Conservation (phyloP, 2,888 invertebrate genomes). For the Ectemnius lituratus region DNA sequence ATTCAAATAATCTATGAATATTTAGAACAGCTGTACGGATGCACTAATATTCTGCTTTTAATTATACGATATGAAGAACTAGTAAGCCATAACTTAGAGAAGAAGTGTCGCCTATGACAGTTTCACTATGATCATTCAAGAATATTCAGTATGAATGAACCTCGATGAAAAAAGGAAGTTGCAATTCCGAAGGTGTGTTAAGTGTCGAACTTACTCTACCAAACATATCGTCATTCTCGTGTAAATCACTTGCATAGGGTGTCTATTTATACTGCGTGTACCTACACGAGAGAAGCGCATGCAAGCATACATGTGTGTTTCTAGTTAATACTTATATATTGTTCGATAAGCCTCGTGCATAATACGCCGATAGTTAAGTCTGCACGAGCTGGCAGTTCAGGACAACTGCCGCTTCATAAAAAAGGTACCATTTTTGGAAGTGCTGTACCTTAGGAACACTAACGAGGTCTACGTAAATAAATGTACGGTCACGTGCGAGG, state of each 20-base stretch:
- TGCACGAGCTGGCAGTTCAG: not conserved
- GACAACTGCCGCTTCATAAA: conserved; percentile 29
- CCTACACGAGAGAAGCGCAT: not conserved
- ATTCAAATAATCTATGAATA: too few relatives aligned
- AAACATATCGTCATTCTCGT: conserved; percentile 47
- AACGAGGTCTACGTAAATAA: conserved; percentile 10
- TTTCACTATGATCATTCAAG: too few relatives aligned
- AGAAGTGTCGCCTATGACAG: too few relatives aligned
- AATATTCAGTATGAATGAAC: too few relatives aligned
- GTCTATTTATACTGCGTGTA: conserved; percentile 18
- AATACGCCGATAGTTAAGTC: too few relatives aligned
- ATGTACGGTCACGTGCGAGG: conserved; percentile 11
- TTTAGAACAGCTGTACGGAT: too few relatives aligned
- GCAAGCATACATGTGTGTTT: conserved; percentile 18
- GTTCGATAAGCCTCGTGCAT: not conserved
- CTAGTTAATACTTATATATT: conserved; percentile 14
- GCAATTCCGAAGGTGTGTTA: conserved; percentile 7
- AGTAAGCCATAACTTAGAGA: too few relatives aligned
- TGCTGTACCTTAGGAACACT: conserved; percentile 51
- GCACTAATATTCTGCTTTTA: too few relatives aligned
- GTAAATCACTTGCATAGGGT: conserved; percentile 14
- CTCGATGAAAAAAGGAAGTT: conserved; percentile 6
- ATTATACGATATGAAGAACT: too few relatives aligned
- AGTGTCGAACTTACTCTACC: conserved; percentile 28
- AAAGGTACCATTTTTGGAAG: conserved; percentile 58